Base-by-base conservation (phyloP, 2,797 vertebrate species). In the Paratrypauchen microcephalus region DNA sequence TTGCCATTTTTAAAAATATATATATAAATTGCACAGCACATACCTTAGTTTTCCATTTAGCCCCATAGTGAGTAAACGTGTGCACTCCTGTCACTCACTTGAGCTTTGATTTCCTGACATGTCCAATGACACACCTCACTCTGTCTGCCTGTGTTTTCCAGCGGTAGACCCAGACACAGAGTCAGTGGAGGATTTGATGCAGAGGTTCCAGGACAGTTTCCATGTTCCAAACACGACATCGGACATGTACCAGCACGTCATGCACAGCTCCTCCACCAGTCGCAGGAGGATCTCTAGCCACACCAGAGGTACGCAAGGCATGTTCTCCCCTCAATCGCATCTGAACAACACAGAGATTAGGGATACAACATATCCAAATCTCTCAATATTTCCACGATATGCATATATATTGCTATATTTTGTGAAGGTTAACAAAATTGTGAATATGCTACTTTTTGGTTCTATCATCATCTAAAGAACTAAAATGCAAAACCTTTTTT, bases 171-270 rank as follows among this genome's bases (percentile, higher is more conserved):
- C 93, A 70, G 94, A 95, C 6, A 95, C 95, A 48, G 96, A 98
- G 86, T 95, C 95, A 0, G 96, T 97, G 70, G 97, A 98, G 79
- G 96, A 96, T 85, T 91, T 99, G 92, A 96, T 98, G 96, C 95
- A 96, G 94, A 95, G 96, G 85, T 98, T 99, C 92, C 97, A 98
- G 91, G 97, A 98, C 87, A 97, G 96, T 79, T 98, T 98, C 86
- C 95, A 95, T 32, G 94, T 95, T 54, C 87, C 90, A 82, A 97
- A 95, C 91, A 94, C 95, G 0, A 93, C 94, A 28, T 94, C 96
- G n/a, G 96, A 98, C 92, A 95, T 98, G 19, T 94, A 97, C 75
- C 96, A 97, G 82, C 94, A 97, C 0, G 92, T 94, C 3, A 91
- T 94, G 0, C 94, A 95, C 92, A 93, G 93, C 87, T 83, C 94